Conservation (phyloP, 2,888 invertebrate species). For the Chymomyza procnemis region DNA sequence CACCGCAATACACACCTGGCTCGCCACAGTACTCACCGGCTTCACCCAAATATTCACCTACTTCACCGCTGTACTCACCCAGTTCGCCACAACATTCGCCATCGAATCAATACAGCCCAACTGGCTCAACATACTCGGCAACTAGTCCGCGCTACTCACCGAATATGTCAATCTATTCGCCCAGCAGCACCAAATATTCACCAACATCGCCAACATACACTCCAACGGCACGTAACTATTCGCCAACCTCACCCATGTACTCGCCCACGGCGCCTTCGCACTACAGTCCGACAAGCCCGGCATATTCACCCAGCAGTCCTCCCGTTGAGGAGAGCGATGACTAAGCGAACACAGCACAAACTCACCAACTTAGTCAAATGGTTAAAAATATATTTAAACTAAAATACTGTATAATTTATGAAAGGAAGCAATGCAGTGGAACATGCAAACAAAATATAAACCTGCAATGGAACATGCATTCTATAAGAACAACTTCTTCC, state of each 20-base stretch:
- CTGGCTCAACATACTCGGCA: constrained; percentile 87
- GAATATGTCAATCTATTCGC: constrained; percentile 80
- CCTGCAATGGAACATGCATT: neutral
- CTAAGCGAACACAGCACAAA: constrained; percentile 25
- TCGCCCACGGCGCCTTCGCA: constrained; percentile 89
- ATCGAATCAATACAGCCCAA: constrained; percentile 84
- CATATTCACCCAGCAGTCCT: constrained; percentile 83
- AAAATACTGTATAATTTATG: neutral
- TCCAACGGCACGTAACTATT: constrained; percentile 83
- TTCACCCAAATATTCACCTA: constrained; percentile 87
- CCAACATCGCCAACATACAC: constrained; percentile 86
- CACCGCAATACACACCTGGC: constrained; percentile 91
- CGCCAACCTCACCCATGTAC: constrained; percentile 86
- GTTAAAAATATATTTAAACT: neutral
- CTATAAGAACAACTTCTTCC: neutral
- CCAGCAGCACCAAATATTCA: constrained; percentile 89
- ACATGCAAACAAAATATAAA: too few relatives aligned
- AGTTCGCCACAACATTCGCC: constrained; percentile 87
- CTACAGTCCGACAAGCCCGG: constrained; percentile 86
- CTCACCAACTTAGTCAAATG: neutral
- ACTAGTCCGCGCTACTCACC: constrained; percentile 82
- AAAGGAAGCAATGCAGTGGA: too few relatives aligned
- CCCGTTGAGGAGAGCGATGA: constrained; percentile 78
- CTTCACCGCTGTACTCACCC: constrained; percentile 90
- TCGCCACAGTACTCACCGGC: constrained; percentile 92